Conservation (phyloP, 2,888 invertebrate species). For the Petrophora chlorosata region DNA sequence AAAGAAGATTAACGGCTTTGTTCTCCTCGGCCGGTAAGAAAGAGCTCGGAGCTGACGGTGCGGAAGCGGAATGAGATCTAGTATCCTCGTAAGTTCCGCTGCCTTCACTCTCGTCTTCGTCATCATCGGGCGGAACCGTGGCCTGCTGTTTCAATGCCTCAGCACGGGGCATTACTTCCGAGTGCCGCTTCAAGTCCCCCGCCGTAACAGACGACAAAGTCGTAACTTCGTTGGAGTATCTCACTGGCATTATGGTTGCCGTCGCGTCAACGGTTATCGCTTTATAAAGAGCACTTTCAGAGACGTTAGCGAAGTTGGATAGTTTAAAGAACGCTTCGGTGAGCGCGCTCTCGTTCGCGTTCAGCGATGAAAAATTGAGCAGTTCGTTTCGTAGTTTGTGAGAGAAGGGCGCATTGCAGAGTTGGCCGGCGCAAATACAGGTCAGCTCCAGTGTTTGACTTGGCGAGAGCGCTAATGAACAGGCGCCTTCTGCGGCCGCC, state of each 20-base stretch:
- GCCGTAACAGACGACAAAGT: slow-evolving; percentile 34
- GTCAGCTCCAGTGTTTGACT: slow-evolving; percentile 55
- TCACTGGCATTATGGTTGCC: slow-evolving; percentile 26
- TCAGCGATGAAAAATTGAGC: slow-evolving; percentile 54
- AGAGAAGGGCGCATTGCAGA: slow-evolving; percentile 69
- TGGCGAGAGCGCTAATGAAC: slow-evolving; percentile 52
- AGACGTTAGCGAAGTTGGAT: slow-evolving; percentile 52
- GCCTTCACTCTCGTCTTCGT: slow-evolving; percentile 74
- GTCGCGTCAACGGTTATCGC: slow-evolving; percentile 44
- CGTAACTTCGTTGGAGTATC: slow-evolving; percentile 37
- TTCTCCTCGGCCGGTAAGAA: slow-evolving; percentile 67
- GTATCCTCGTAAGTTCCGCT: slow-evolving; percentile 67
- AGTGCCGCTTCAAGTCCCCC: slow-evolving; percentile 34
- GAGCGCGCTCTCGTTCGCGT: slow-evolving; percentile 43
- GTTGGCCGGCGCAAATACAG: slow-evolving; percentile 60
- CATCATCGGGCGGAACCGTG: slow-evolving; percentile 72
- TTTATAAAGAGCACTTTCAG: slow-evolving; percentile 52
- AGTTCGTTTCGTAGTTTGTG: slow-evolving; percentile 54
- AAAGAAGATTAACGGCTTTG: slow-evolving; percentile 40
- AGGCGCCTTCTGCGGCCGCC: slow-evolving; percentile 45
- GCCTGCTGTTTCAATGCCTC: slow-evolving; percentile 68
- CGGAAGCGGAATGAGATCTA: slow-evolving; percentile 57
- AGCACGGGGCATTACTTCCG: slow-evolving; percentile 52
- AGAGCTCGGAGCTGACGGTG: slow-evolving; percentile 73
- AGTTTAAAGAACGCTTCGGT: slow-evolving; percentile 56